Evolutionary conservation across 2,888 invertebrate genomes (phyloP).

Genomic region (Xanthorhoe spadicearia): DNA sequence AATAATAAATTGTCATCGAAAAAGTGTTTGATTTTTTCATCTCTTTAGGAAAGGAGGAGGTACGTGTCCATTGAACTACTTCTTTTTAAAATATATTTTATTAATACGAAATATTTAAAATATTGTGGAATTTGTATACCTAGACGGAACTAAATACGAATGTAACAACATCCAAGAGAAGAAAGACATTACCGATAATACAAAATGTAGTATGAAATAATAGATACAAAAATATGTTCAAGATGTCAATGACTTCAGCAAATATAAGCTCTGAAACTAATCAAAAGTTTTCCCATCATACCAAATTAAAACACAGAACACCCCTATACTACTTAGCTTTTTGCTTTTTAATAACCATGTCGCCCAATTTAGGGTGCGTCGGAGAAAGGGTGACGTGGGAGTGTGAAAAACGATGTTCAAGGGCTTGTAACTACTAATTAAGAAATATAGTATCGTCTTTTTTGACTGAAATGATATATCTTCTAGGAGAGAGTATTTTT

Average conservation of each 20-base stretch:
- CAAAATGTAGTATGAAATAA: no score
- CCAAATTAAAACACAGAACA: constrained; percentile 73
- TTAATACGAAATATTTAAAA: no score
- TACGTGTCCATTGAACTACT: no score
- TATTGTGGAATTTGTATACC: no score
- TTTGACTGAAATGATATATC: constrained; percentile 2
- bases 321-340: constrained; percentile 69
- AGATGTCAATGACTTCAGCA: background rate
- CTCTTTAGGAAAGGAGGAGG: no score
- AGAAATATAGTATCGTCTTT: background rate
- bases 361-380: constrained; percentile 55
- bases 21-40: no score
- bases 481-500: background rate
- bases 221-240: background rate
- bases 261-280: constrained; percentile 2
- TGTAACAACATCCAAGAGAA: no score
- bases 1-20: no score
- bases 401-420: constrained; percentile 46
- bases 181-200: no score
- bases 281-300: constrained; percentile 72
- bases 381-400: constrained; percentile 54
- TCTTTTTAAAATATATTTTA: no score
- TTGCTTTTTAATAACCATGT: constrained; percentile 60
- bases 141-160: no score
- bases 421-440: constrained; percentile 24